A percentile compares a stretch with the other conserved stretches of the same genome.
Evolutionary conservation across 2,113 vertebrate species (phyloP).

Genomic region (Anthoscopus minutus): DNA sequence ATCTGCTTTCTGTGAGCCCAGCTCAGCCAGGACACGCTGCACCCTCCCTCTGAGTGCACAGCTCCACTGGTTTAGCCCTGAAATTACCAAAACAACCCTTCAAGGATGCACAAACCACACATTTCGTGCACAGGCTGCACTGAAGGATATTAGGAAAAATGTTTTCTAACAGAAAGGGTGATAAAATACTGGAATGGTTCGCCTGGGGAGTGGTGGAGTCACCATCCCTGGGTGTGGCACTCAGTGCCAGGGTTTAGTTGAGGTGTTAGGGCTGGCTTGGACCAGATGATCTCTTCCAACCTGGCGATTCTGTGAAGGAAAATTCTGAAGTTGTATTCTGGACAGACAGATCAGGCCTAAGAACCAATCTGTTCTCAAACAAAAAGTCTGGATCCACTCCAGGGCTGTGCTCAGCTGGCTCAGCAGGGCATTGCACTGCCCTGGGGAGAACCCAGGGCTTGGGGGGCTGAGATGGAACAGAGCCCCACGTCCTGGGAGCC

Average conservation of each 20-base stretch:
- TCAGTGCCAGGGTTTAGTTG: too few species aligned
- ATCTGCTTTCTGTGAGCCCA: background rate
- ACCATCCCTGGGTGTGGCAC: too few species aligned
- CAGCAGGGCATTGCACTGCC: rapidly evolving
- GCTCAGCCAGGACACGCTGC: background rate
- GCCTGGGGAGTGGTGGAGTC: too few species aligned
- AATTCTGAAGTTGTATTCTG: background rate
- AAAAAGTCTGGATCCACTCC: background rate
- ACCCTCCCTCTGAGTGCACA: background rate
- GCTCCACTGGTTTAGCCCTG: background rate
- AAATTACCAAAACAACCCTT: background rate
- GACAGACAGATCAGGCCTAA: background rate
- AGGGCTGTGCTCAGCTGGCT: background rate
- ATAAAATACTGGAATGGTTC: too few species aligned
- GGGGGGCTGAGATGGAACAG: rapidly evolving
- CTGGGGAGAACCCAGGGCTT: background rate
- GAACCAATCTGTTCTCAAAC: background rate
- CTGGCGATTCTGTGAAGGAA: background rate
- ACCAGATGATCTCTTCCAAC: too few species aligned
- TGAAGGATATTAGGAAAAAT: background rate
- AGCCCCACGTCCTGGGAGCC: rapidly evolving
- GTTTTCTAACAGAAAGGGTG: too few species aligned
- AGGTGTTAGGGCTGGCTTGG: too few species aligned
- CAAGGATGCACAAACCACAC: background rate
- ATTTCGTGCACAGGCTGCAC: background rate